A percentile compares a stretch with the other conserved stretches of the same genome.
Conservation (phyloP, 2,113 vertebrate genomes). For the Amblyornis subalaris region DNA sequence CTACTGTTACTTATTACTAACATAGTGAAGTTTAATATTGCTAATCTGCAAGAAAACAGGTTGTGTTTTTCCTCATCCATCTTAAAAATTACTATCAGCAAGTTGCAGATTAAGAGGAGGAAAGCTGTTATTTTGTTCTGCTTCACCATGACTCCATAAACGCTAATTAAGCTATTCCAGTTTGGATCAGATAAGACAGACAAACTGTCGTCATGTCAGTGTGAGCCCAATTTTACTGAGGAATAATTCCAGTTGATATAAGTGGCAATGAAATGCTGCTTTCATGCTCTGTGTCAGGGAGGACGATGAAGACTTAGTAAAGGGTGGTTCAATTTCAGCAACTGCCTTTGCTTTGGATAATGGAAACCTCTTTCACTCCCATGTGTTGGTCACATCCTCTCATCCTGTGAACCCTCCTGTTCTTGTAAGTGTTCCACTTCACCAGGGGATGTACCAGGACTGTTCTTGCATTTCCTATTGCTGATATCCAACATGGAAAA, state of each 20-base stretch:
- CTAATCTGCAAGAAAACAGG: background rate
- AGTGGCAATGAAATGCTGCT: background rate
- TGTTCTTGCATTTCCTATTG: background rate
- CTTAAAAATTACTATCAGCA: background rate
- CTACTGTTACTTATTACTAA: background rate
- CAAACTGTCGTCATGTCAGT: background rate
- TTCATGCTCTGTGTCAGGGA: background rate
- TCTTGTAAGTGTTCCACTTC: background rate
- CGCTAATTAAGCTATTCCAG: accelerated
- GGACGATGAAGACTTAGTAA: background rate
- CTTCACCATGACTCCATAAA: background rate
- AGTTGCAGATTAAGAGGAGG: background rate
- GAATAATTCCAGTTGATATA: background rate
- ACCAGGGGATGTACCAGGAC: background rate
- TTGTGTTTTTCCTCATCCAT: background rate
- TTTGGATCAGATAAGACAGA: background rate
- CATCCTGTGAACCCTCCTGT: background rate
- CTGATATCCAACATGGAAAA: background rate
- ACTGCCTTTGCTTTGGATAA: background rate
- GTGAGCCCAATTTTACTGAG: background rate
- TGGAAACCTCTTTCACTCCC: background rate
- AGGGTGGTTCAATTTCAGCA: background rate
- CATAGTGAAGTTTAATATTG: background rate
- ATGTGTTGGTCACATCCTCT: background rate
- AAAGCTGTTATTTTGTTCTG: background rate